phyloP scores from a whole-genome alignment of 35 echinoderm and acorn worm genomes.

The Chiridota heheva region DNA sequence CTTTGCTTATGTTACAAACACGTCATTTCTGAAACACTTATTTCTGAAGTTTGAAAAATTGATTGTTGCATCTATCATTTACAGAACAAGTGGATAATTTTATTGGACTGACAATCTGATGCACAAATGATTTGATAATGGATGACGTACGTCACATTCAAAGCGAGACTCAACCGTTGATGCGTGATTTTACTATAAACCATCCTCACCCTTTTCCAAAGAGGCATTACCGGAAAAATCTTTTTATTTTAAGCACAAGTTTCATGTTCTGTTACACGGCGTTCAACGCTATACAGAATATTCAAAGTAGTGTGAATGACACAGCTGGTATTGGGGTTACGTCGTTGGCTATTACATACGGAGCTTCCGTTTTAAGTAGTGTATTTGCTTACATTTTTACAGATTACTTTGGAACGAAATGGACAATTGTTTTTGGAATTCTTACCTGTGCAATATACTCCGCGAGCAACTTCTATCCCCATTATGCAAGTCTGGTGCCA shows the following conservation, averaged over 20 bases:
- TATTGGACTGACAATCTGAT: too few species aligned
- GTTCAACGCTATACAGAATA: background rate
- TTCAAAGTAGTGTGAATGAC: background rate
- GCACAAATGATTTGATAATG: too few species aligned
- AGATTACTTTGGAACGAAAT: background rate
- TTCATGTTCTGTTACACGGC: conserved; percentile 52
- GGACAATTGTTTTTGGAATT: background rate
- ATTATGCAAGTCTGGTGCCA: conserved; percentile 59
- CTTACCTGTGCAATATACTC: background rate
- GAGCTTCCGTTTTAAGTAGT: background rate
- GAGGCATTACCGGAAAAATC: conserved; percentile 52
- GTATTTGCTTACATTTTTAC: background rate
- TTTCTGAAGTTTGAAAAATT: too few species aligned
- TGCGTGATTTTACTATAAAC: too few species aligned
- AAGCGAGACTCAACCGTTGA: too few species aligned
- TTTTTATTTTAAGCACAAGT: conserved; percentile 50
- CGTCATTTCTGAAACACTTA: too few species aligned
- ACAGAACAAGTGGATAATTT: too few species aligned
- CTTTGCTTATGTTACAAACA: too few species aligned
- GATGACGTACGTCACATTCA: too few species aligned
- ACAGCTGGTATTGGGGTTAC: background rate
- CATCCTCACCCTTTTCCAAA: too few species aligned
- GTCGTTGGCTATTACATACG: background rate
- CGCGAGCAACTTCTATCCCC: conserved; percentile 65
- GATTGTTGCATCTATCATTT: too few species aligned